A percentile compares a stretch with the other conserved stretches of the same genome.
Evolutionary conservation across 2,888 invertebrate species (phyloP).

Genomic region (Hypselothyrea guttata): DNA sequence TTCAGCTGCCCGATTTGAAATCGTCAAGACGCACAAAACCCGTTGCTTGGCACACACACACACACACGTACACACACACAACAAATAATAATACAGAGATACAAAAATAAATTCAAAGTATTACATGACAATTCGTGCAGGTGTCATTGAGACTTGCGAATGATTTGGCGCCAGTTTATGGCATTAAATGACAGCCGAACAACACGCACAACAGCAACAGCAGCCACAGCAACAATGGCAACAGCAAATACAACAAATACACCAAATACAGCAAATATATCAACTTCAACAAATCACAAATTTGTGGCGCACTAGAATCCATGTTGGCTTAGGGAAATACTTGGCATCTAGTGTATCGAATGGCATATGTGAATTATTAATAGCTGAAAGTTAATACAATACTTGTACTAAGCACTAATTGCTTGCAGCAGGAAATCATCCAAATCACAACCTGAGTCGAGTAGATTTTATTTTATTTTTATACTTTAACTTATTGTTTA

Average conservation of each 20-base stretch:
- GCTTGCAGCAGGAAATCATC: no score
- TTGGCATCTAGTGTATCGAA: no score
- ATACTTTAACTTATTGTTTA: no score
- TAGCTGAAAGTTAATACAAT: no score
- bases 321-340: slow-evolving; percentile 2
- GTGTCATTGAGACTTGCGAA: slow-evolving; percentile 76
- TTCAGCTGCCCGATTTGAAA: slow-evolving; percentile 46
- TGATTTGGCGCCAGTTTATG: slow-evolving; percentile 76
- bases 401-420: no score
- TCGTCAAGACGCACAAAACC: slow-evolving; percentile 55
- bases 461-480: no score
- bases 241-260: slow-evolving; percentile 12
- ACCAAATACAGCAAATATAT: slow-evolving; percentile 1
- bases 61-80: slow-evolving; percentile 7
- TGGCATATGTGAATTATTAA: no score
- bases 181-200: slow-evolving; percentile 55
- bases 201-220: slow-evolving; percentile 28
- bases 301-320: slow-evolving; percentile 10
- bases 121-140: slow-evolving; percentile 77
- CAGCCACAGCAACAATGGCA: slow-evolving; percentile 4
- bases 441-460: no score
- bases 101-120: slow-evolving; percentile 64
- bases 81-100: slow-evolving; percentile 37
- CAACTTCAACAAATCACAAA: slow-evolving; percentile 5
- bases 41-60: slow-evolving; percentile 31